These are phyloP conservation scores for Porites rus DNA, from an alignment of 92 coral and sea anemone species.

Conservation along the genomic window DNA sequence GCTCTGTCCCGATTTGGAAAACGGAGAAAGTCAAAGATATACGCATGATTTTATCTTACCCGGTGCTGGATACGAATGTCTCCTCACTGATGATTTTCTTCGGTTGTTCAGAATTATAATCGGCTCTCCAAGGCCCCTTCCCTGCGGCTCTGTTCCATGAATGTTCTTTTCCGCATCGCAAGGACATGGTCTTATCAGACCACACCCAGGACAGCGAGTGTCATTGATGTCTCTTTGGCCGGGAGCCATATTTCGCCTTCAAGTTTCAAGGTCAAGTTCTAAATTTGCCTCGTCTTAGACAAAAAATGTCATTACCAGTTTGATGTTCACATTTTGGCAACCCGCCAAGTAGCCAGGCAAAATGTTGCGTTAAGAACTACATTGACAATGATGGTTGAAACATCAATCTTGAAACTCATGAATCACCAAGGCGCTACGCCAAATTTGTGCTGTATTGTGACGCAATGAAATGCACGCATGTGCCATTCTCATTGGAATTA, in stretches of 20 bases:
- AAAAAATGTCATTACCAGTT: neutral
- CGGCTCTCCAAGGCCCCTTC: constrained; percentile 53
- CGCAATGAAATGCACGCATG: neutral
- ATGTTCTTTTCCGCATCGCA: constrained; percentile 70
- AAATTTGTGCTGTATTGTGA: neutral
- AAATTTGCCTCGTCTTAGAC: neutral
- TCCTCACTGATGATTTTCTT: constrained; percentile 2
- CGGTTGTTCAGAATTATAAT: constrained; percentile 66
- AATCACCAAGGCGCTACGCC: neutral
- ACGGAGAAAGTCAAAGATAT: neutral
- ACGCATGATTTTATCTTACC: constrained; percentile 19
- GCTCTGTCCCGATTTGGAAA: no score
- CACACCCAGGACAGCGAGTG: constrained; percentile 78
- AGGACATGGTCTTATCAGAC: constrained; percentile 83
- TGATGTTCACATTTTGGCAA: constrained; percentile 1
- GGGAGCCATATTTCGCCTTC: constrained; percentile 3
- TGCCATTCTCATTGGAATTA: neutral
- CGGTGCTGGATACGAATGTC: constrained; percentile 35
- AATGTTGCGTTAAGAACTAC: neutral
- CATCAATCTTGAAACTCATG: neutral
- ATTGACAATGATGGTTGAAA: neutral
- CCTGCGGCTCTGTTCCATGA: constrained; percentile 42
- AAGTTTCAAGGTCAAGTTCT: neutral
- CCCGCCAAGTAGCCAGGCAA: constrained; percentile 35
- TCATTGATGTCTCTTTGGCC: constrained; percentile 53